These are phyloP conservation scores for Lasiurus borealis DNA, from an alignment of 2,113 vertebrate genomes.

Conservation along the genomic window DNA sequence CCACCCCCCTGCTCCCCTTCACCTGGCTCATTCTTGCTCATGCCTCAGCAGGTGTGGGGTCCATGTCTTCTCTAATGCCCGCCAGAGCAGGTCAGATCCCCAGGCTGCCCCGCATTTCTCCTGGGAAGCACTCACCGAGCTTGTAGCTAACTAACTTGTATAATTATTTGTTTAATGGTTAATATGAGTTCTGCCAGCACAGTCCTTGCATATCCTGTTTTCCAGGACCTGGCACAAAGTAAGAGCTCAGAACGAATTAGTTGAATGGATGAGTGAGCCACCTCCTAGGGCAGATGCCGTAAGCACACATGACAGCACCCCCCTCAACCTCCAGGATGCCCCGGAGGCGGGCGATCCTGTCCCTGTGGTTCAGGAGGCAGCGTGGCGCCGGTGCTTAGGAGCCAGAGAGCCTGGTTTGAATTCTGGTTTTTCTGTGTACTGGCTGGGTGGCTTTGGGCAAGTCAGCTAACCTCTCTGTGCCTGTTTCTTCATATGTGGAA, in stretches of 20 bases:
- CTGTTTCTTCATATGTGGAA: conserved; percentile 26
- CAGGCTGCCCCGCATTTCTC: neutral
- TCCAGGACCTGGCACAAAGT: neutral
- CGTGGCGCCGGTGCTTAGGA: rapidly evolving
- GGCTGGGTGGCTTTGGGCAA: neutral
- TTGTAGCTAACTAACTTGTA: neutral
- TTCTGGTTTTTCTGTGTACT: neutral
- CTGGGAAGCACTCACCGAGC: neutral
- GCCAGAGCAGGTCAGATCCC: neutral
- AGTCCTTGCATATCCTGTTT: neutral
- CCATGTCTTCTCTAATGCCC: neutral
- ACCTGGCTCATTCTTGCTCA: no score
- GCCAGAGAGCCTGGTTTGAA: neutral
- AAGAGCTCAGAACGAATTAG: neutral
- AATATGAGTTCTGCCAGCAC: neutral
- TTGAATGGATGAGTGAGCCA: neutral
- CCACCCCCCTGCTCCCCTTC: rapidly evolving
- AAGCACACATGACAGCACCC: neutral
- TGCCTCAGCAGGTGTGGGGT: neutral
- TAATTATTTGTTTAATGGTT: neutral
- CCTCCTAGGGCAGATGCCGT: neutral
- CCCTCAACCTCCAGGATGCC: rapidly evolving
- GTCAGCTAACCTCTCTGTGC: neutral
- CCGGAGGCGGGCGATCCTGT: no score
- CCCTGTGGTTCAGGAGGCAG: neutral